Percentiles rank a stretch among this genome's conserved stretches.
These are phyloP conservation scores for Mayetiola destructor DNA, from an alignment of 2,888 invertebrate species.

Conservation along the genomic window DNA sequence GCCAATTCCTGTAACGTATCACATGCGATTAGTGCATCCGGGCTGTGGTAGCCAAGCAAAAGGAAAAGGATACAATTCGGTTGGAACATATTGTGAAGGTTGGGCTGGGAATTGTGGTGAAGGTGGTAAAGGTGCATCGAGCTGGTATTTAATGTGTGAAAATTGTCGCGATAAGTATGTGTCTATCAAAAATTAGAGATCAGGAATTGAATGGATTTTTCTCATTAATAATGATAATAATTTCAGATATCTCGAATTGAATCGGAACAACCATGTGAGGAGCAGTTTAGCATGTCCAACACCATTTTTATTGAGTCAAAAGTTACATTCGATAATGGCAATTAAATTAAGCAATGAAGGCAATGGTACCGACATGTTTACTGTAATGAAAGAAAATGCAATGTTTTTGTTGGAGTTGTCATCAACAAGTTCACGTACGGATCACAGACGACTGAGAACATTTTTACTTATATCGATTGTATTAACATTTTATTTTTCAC, in stretches of 20 bases:
- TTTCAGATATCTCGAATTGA: background rate
- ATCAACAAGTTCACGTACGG: constrained; percentile 39
- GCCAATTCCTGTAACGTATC: constrained; percentile 68
- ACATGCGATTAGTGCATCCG: constrained; percentile 65
- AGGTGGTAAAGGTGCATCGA: constrained; percentile 59
- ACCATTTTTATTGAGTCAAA: background rate
- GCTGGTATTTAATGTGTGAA: constrained; percentile 90
- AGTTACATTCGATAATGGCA: background rate
- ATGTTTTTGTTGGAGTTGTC: constrained; percentile 83
- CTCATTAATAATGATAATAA: background rate
- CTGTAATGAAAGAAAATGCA: constrained; percentile 81
- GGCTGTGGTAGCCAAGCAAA: constrained; percentile 79
- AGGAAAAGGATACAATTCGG: constrained; percentile 84
- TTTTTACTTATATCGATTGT: too few relatives aligned
- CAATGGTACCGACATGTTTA: constrained; percentile 34
- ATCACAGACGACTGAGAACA: background rate
- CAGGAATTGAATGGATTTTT: too few relatives aligned
- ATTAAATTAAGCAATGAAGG: constrained; percentile 19
- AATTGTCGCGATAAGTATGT: constrained; percentile 68
- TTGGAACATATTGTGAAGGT: constrained; percentile 72
- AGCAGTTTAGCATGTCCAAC: background rate
- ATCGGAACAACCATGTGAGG: background rate
- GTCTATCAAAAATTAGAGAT: constrained; percentile 28
- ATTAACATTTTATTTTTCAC: background rate
- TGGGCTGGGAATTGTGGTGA: constrained; percentile 84